Base-by-base conservation (phyloP, 2,888 invertebrate genomes). In the Phalera bucephala region DNA sequence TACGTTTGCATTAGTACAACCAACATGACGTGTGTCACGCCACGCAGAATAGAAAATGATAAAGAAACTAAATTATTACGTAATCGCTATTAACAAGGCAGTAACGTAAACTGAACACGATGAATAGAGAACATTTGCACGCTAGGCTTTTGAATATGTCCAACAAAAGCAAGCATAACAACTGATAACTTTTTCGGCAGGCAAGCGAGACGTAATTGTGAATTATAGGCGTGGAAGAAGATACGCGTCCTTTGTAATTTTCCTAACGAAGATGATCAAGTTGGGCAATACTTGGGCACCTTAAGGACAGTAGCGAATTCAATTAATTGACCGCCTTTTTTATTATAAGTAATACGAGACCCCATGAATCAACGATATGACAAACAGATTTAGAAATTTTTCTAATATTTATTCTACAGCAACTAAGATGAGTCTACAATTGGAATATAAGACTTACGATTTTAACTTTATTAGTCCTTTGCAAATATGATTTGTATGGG, bases 11-110 rank as follows among this genome's bases (percentile, higher is more conserved):
- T 49, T 52, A 52, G 52, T 53, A 40, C 48, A 45, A 58, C 46
- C 48, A 66, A 63, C 42, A 64, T 75, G 62, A 68, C 72, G 70
- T 72, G 70, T 66, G 61, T 54, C 75, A 77, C 73, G 76, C 69
- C 53, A 72, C 50, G 52, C 52, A 56, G 43, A 64, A 66, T 62
- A 62, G 58, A 69, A 72, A 68, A 71, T 60, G 40, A 63, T 64
- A 64, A 69, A 74, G 68, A 66, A 61, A 69, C 52, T 51, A 55
- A 52, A 47, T 52, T 49, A 66, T 71, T 70, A 66, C 71, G 64
- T 62, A 76, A 72, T 50, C 22, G 46, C 55, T 54, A 61, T 51
- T 60, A 58, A 60, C 54, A 53, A 61, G 48, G 45, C 47, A 53
- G 31, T 52, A 45, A 59, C 46, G 56, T 60, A 67, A 65, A 66